phyloP scores from a whole-genome alignment of 2,797 vertebrate genomes.

The Bradypus variegatus region DNA sequence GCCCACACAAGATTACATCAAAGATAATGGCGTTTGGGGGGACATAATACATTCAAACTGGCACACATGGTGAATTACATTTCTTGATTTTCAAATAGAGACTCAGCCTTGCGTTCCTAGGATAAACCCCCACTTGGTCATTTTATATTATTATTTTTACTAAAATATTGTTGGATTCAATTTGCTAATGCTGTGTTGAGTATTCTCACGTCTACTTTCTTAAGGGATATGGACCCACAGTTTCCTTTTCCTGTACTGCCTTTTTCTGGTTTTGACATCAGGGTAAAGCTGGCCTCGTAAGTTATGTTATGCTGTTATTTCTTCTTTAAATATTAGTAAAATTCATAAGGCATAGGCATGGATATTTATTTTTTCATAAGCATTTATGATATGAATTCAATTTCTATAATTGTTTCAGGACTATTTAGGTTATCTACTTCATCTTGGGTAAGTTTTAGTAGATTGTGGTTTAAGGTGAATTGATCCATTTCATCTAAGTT shows the following conservation, averaged over 20 bases:
- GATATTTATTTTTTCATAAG: not conserved
- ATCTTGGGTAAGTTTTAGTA: not conserved
- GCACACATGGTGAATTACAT: no score
- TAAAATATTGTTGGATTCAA: no score
- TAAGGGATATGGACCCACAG: not conserved
- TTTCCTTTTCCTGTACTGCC: no score
- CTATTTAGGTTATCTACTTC: no score
- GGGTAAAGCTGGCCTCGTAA: no score
- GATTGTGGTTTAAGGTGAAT: not conserved
- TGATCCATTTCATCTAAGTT: not conserved
- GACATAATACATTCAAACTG: no score
- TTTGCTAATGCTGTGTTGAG: not conserved
- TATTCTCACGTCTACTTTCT: not conserved
- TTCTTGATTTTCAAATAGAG: not conserved
- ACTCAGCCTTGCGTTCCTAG: not conserved
- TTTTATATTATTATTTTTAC: not conserved
- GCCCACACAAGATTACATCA: no score
- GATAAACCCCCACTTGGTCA: no score
- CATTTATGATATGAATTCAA: not conserved
- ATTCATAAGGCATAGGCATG: not conserved
- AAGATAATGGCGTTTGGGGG: no score
- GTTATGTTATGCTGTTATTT: no score
- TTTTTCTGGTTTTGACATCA: no score
- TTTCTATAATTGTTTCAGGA: not conserved
- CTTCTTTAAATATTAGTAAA: not conserved